Conservation (phyloP, 2,888 invertebrate species). For the Eupithecia centaureata region DNA sequence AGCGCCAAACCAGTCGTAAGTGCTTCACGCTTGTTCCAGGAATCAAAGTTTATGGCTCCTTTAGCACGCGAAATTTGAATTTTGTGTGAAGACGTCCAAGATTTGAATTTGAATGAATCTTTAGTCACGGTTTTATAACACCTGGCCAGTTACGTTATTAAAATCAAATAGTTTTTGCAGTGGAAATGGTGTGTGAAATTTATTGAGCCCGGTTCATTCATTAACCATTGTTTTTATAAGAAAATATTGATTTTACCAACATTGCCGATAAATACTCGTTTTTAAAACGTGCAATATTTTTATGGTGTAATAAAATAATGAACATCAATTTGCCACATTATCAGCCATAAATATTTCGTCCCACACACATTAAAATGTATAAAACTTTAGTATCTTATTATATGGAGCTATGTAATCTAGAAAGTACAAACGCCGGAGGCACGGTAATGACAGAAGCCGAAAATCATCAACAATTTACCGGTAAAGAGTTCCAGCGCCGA, state of each 20-base stretch:
- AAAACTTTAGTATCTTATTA: constrained; percentile 36
- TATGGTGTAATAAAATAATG: constrained; percentile 10
- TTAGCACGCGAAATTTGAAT: constrained; percentile 66
- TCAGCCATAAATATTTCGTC: constrained; percentile 2
- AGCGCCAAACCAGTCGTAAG: constrained; percentile 51
- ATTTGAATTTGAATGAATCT: constrained; percentile 47
- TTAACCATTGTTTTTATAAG: constrained; percentile 11
- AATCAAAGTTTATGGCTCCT: constrained; percentile 65
- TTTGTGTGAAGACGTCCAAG: constrained; percentile 53
- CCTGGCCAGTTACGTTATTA: constrained; percentile 42
- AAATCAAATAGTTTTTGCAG: constrained; percentile 37
- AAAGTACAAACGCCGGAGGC: constrained; percentile 60
- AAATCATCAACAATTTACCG: constrained; percentile 76
- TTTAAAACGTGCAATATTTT: neutral
- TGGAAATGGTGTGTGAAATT: constrained; percentile 40
- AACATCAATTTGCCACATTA: constrained; percentile 24
- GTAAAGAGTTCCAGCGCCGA: constrained; percentile 71
- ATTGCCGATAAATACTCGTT: neutral
- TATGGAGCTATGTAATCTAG: constrained; percentile 62
- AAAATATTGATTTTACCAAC: neutral
- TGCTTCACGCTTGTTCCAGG: constrained; percentile 63
- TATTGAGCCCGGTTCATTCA: constrained; percentile 23
- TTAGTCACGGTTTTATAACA: constrained; percentile 39
- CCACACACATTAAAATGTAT: neutral
- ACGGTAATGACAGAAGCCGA: constrained; percentile 78